A percentile compares a stretch with the other conserved stretches of the same genome.
These are phyloP conservation scores for Sitodiplosis mosellana DNA, from an alignment of 1,140 invertebrate species.

Conservation along the genomic window DNA sequence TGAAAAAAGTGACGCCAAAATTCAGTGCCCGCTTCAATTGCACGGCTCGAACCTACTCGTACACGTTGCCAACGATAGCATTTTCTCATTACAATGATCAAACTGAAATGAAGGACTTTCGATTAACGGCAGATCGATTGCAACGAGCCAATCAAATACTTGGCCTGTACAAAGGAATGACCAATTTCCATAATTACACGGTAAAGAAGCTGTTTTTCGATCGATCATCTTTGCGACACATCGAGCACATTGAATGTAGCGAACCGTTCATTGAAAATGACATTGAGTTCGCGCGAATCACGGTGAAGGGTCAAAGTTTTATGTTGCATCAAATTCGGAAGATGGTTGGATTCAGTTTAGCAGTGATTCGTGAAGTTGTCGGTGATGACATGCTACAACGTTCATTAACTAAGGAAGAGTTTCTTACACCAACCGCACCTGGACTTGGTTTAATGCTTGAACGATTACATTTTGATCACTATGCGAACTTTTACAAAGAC, in stretches of 20 bases:
- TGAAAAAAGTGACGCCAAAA: slow-evolving; percentile 70
- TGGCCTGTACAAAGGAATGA: slow-evolving; percentile 64
- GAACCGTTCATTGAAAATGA: slow-evolving; percentile 65
- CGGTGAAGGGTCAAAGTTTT: slow-evolving; percentile 93
- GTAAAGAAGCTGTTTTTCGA: slow-evolving; percentile 63
- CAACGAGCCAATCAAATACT: slow-evolving; percentile 50
- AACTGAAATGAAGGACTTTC: slow-evolving; percentile 37
- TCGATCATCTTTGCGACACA: slow-evolving; percentile 68
- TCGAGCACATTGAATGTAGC: slow-evolving; percentile 55
- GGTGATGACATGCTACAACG: slow-evolving; percentile 41
- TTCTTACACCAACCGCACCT: slow-evolving; percentile 89
- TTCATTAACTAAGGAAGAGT: slow-evolving; percentile 45
- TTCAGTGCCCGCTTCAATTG: slow-evolving; percentile 88
- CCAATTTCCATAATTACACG: slow-evolving; percentile 97
- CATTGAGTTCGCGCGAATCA: slow-evolving; percentile 72
- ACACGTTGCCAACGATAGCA: slow-evolving; percentile 79
- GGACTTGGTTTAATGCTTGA: slow-evolving; percentile 79
- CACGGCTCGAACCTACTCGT: slow-evolving; percentile 81
- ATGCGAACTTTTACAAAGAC: slow-evolving; percentile 64
- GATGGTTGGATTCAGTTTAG: slow-evolving; percentile 79
- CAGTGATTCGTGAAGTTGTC: slow-evolving; percentile 54
- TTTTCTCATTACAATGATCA: slow-evolving; percentile 49
- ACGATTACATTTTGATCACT: slow-evolving; percentile 78
- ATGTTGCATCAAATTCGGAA: slow-evolving; percentile 99
- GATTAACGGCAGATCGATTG: slow-evolving; percentile 42